Evolutionary conservation across 2,113 vertebrate genomes (phyloP), one percentile per base, ranked within the genome.

Genomic region (Onychostoma macrolepis): DNA sequence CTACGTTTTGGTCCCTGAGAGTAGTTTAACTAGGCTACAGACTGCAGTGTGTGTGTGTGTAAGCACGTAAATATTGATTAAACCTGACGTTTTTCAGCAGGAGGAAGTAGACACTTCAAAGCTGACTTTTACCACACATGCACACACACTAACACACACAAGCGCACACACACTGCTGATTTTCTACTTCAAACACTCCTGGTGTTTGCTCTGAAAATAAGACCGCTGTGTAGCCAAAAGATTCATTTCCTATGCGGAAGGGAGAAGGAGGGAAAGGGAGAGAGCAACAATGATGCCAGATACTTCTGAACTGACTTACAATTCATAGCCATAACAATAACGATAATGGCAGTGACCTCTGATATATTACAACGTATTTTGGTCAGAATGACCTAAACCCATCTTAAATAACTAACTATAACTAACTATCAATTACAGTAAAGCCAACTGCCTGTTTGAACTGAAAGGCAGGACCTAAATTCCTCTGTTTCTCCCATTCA

Each of bases 81-180:
- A 89, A 84, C 85, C 38, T 77, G 87, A 87, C 67, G 67, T 86
- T 88, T 88, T 86, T 65, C 81, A 67, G 78, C 83, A 86, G 85
- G 89, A 88, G 88, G 89, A 88, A 86, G 85, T 87, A 41, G 56
- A 84, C 75, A 90, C 85, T 88, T 90, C 88, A 89, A 91, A 91
- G 89, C 82, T 89, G 86, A 84, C 88, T 87, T 90, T 89, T 89
- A 87, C 83, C 85, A 87, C 75, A 45, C 58, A 89, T n/a, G 41
- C 45, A 74, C 76, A 88, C 83, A 77, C 83, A 83, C 80, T 82
- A 79, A 85, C 50, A 88, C 76, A 85, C 61, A 88, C 71, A 71
- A 79, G 80, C 19, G 33, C 79, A 83, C 85, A 83, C 80, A 86
- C 74, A 48, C 69, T 45, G 26, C 71, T 61, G 61, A 79, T 84